Conservation (phyloP, 1,140 invertebrate species). For the Meloidogyne chitwoodi region DNA sequence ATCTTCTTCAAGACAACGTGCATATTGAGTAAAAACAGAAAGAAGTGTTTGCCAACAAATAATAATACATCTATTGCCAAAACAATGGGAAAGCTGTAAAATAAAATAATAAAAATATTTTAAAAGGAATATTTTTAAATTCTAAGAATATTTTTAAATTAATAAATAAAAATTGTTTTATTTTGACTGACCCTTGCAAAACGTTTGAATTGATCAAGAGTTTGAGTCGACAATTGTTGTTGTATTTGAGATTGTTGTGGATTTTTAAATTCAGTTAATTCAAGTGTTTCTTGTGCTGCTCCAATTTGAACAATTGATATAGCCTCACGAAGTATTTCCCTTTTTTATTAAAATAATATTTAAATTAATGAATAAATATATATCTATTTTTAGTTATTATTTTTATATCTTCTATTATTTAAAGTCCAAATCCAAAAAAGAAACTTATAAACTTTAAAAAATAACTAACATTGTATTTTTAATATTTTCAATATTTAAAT, state of each 20-base stretch:
- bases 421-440: no score
- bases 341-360: neutral
- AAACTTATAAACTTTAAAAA: neutral
- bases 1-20: neutral
- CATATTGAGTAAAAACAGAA: slow-evolving; percentile 11
- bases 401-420: no score
- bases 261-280: neutral
- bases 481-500: neutral
- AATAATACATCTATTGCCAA: slow-evolving; percentile 14
- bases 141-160: neutral
- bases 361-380: neutral
- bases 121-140: neutral
- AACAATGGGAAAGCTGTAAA: slow-evolving; percentile 14
- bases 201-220: neutral
- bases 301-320: slow-evolving; percentile 9
- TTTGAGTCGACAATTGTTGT: neutral
- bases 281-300: slow-evolving; percentile 11
- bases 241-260: neutral
- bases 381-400: no score
- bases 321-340: slow-evolving; percentile 7
- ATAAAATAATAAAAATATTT: neutral
- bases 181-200: neutral
- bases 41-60: neutral
- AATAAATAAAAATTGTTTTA: no score
- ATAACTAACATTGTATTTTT: neutral